These are phyloP conservation scores for Notospermus geniculatus DNA, from an alignment of 1,140 invertebrate genomes.

Conservation along the genomic window DNA sequence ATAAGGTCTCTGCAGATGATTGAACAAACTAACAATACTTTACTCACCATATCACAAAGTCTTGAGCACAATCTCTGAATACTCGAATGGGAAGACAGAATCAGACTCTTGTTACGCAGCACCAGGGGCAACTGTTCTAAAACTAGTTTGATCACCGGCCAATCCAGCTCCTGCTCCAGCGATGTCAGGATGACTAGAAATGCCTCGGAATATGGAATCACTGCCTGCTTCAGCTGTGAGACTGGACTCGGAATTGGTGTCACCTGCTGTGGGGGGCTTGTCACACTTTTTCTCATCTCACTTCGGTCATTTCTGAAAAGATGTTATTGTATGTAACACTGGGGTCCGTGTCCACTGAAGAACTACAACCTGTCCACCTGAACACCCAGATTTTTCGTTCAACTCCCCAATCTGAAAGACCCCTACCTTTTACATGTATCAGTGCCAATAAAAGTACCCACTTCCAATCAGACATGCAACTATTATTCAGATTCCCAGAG, in stretches of 20 bases:
- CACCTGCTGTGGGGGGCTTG: constrained; percentile 1
- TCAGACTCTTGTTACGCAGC: constrained; percentile 81
- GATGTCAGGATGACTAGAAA: not conserved
- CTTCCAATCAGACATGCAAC: no score
- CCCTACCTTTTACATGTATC: no score
- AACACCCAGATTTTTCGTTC: no score
- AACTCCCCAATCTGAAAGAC: no score
- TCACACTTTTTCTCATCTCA: constrained; percentile 2
- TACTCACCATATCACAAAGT: constrained; percentile 71
- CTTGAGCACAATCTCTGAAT: constrained; percentile 72
- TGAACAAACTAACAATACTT: not conserved
- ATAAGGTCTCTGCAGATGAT: not conserved
- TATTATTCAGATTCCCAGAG: no score
- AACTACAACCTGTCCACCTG: no score
- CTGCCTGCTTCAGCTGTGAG: not conserved
- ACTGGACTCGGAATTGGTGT: not conserved
- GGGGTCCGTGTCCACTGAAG: no score
- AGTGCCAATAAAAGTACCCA: no score
- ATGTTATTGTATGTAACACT: no score
- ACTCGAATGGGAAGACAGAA: constrained; percentile 68
- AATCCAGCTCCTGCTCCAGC: constrained; percentile 65
- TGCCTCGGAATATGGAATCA: not conserved
- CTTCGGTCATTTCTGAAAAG: no score
- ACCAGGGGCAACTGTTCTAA: constrained; percentile 76
- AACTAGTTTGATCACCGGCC: constrained; percentile 76